Evolutionary conservation across 2,888 invertebrate genomes (phyloP).

Genomic region (Eupithecia vulgata): DNA sequence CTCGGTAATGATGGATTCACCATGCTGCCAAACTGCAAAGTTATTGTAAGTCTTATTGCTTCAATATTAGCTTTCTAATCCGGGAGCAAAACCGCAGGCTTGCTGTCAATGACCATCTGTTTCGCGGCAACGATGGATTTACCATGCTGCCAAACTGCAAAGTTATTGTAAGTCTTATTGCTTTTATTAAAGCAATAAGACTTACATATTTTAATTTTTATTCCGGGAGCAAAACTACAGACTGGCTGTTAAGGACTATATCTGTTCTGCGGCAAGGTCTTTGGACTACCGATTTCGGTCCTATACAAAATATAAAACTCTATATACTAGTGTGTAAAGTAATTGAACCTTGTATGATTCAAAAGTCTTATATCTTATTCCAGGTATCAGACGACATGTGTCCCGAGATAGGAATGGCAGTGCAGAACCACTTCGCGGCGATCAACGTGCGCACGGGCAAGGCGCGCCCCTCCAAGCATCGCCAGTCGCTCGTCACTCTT

Average conservation of each 20-base stretch:
- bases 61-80: slow-evolving; percentile 71
- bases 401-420: slow-evolving; percentile 91
- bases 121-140: slow-evolving; percentile 93
- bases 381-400: slow-evolving; percentile 92
- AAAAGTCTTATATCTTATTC: too few relatives aligned
- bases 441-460: slow-evolving; percentile 91
- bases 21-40: slow-evolving; percentile 88
- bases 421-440: slow-evolving; percentile 95
- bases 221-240: slow-evolving; percentile 88
- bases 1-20: slow-evolving; percentile 94
- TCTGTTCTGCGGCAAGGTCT: slow-evolving; percentile 90
- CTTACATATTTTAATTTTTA: too few relatives aligned
- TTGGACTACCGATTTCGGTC: too few relatives aligned
- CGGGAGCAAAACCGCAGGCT: slow-evolving; percentile 88
- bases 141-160: slow-evolving; percentile 89
- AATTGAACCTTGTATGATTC: too few relatives aligned
- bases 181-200: neutral
- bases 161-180: slow-evolving; percentile 85
- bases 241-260: slow-evolving; percentile 93
- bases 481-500: slow-evolving; percentile 93
- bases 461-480: slow-evolving; percentile 89
- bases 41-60: slow-evolving; percentile 84
- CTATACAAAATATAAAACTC: too few relatives aligned
- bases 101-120: slow-evolving; percentile 92
- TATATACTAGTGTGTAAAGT: too few relatives aligned